A percentile compares a stretch with the other conserved stretches of the same genome.
phyloP scores from a whole-genome alignment of 2,113 vertebrate genomes.

The Corythornis vintsioides region DNA sequence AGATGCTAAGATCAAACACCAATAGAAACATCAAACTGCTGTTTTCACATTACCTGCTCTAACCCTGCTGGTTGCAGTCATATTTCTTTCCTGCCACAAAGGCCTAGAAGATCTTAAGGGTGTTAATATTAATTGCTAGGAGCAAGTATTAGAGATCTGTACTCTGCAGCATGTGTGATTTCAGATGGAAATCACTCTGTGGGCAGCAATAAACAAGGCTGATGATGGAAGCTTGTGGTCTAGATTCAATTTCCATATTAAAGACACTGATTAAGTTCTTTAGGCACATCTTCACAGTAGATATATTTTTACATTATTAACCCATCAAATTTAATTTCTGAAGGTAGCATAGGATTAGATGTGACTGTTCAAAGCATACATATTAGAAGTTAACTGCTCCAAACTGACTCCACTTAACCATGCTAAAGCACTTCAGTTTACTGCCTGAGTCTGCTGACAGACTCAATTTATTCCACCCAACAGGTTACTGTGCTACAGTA shows the following conservation, averaged over 20 bases:
- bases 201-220: not conserved
- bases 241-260: not conserved
- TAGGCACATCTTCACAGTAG: not conserved
- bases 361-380: not conserved
- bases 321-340: not conserved
- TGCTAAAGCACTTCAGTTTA: not conserved
- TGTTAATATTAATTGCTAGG: not conserved
- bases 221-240: not conserved
- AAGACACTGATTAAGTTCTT: not conserved
- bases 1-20: not conserved
- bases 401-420: not conserved
- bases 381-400: not conserved
- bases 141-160: not conserved
- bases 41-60: not conserved
- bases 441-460: accelerated
- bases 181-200: not conserved
- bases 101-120: not conserved
- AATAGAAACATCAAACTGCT: not conserved
- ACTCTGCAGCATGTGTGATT: not conserved
- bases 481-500: not conserved
- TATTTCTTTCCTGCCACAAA: not conserved
- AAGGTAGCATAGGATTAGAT: not conserved
- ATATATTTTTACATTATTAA: not conserved
- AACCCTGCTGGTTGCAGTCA: not conserved
- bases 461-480: not conserved